phyloP scores from a whole-genome alignment of 2,888 invertebrate species.

The Drosophila barbarae region DNA sequence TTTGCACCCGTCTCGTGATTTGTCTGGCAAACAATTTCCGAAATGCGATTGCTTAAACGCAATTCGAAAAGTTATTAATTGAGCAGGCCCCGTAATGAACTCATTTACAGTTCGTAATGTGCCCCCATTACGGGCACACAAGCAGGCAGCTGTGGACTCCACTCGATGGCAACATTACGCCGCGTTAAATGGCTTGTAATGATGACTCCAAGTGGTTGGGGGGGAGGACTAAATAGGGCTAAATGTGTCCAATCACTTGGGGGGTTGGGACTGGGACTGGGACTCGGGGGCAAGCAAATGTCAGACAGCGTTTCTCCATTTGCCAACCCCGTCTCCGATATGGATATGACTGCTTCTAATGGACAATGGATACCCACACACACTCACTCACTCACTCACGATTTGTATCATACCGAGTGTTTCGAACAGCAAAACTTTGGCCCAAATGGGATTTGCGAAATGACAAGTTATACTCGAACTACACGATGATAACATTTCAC shows the following conservation, averaged over 20 bases:
- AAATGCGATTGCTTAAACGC: conserved; percentile 37
- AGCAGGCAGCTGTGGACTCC: conserved; percentile 17
- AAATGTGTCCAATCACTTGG: conserved; percentile 64
- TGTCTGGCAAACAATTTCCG: conserved; percentile 40
- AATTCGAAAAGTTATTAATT: conserved; percentile 56
- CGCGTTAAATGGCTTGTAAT: conserved; percentile 77
- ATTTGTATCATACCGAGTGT: conserved; percentile 50
- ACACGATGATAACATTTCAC: conserved; percentile 2
- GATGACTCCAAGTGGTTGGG: conserved; percentile 43
- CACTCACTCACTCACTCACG: not conserved
- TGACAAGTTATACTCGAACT: conserved; percentile 1
- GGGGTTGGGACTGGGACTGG: conserved; percentile 33
- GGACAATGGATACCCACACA: conserved; percentile 62
- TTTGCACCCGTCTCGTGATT: conserved; percentile 24
- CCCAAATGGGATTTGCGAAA: conserved; percentile 23
- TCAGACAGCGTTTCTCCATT: conserved; percentile 75
- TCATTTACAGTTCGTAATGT: conserved; percentile 71
- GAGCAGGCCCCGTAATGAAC: conserved; percentile 65
- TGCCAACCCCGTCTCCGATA: conserved; percentile 65
- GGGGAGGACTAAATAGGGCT: conserved; percentile 61
- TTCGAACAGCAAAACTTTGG: conserved; percentile 27
- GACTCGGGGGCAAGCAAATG: conserved; percentile 50
- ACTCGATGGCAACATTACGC: conserved; percentile 69
- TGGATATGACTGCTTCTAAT: conserved; percentile 50
- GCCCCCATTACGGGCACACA: conserved; percentile 38